phyloP scores from a whole-genome alignment of 2,113 vertebrate species.

The Camelus bactrianus region DNA sequence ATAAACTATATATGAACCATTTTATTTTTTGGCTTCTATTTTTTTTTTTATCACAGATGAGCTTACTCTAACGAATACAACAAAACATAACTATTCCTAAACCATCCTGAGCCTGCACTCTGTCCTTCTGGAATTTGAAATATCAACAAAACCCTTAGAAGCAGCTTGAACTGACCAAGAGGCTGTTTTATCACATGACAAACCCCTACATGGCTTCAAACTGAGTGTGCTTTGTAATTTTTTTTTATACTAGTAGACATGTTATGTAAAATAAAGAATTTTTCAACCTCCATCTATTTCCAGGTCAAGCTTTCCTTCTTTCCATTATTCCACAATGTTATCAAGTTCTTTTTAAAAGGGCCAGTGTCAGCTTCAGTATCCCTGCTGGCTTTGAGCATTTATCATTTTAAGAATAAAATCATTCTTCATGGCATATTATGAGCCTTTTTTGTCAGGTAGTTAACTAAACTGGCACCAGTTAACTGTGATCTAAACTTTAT shows the following conservation, averaged over 20 bases:
- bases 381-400: slow-evolving; percentile 61
- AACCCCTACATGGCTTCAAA: neutral
- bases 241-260: slow-evolving; percentile 11
- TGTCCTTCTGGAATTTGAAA: slow-evolving; percentile 15
- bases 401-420: slow-evolving; percentile 78
- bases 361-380: slow-evolving; percentile 38
- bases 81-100: neutral
- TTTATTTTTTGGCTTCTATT: neutral
- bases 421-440: slow-evolving; percentile 80
- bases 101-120: neutral
- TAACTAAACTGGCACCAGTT: slow-evolving; percentile 77
- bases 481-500: slow-evolving; percentile 70
- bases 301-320: slow-evolving; percentile 65
- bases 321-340: slow-evolving; percentile 36
- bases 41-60: slow-evolving; percentile 50
- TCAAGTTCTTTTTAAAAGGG: slow-evolving; percentile 64
- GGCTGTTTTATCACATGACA: slow-evolving; percentile 33
- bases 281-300: slow-evolving; percentile 47
- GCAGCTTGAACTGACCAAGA: slow-evolving; percentile 40
- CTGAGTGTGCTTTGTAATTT: neutral
- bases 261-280: slow-evolving; percentile 58
- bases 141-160: slow-evolving; percentile 37
- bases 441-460: slow-evolving; percentile 77
- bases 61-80: neutral
- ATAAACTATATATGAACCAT: neutral